phyloP scores from a whole-genome alignment of 2,113 vertebrate genomes.

The Actenoides hombroni region DNA sequence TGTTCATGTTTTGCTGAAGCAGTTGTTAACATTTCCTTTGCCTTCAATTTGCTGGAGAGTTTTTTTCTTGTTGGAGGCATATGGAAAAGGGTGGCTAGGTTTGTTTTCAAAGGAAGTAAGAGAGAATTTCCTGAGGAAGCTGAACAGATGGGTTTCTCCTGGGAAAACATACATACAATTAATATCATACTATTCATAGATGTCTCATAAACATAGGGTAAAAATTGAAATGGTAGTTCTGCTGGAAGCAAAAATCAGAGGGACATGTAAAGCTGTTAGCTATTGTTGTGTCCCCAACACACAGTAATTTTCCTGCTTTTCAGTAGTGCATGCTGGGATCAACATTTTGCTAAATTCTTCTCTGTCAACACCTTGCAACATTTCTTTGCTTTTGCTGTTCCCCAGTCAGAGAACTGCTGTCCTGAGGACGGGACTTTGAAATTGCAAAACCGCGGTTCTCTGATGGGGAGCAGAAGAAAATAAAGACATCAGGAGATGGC shows the following conservation, averaged over 20 bases:
- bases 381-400: background rate
- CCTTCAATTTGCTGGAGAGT: background rate
- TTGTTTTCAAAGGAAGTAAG: constrained; percentile 56
- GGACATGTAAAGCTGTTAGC: background rate
- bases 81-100: background rate
- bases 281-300: background rate
- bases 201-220: background rate
- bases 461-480: background rate
- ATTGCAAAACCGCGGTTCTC: background rate
- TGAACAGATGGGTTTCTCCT: background rate
- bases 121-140: constrained; percentile 62
- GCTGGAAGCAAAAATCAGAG: background rate
- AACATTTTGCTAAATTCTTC: background rate
- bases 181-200: background rate
- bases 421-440: background rate
- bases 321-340: background rate
- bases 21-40: background rate
- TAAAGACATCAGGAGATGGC: background rate
- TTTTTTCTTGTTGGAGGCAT: background rate
- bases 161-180: constrained; percentile 3
- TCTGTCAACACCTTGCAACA: background rate
- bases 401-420: background rate
- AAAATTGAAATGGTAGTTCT: background rate
- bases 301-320: background rate
- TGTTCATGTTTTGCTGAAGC: background rate